Evolutionary conservation across 1,140 invertebrate species (phyloP).

Genomic region (Heliconius hewitsoni): DNA sequence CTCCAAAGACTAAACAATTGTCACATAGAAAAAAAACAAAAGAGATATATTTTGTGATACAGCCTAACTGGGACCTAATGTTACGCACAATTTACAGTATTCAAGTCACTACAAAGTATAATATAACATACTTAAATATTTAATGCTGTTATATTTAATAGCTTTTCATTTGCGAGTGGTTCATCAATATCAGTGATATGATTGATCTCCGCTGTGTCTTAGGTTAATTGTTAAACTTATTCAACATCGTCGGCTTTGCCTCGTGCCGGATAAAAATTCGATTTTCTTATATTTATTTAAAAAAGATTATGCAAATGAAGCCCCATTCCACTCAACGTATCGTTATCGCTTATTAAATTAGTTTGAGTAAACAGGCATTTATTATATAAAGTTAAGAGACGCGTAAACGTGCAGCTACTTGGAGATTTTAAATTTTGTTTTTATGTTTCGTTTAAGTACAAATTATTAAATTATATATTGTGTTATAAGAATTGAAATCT

Average conservation of each 20-base stretch:
- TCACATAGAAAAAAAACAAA: no score
- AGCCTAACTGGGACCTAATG: no score
- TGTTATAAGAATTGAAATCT: no score
- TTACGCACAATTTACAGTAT: no score
- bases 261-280: slow-evolving; percentile 21
- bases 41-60: no score
- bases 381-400: slow-evolving; percentile 9
- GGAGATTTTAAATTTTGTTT: background rate
- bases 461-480: background rate
- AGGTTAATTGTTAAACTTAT: slow-evolving; percentile 27
- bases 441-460: background rate
- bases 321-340: slow-evolving; percentile 6
- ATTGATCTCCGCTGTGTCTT: background rate
- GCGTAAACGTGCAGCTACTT: background rate
- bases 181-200: background rate
- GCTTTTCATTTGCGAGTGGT: background rate
- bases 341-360: slow-evolving; percentile 23
- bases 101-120: no score
- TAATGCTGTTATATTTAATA: background rate
- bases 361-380: slow-evolving; percentile 20
- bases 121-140: no score
- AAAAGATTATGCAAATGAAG: slow-evolving; percentile 28
- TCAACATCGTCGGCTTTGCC: slow-evolving; percentile 13
- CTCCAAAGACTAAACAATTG: no score
- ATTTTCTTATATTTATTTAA: slow-evolving; percentile 22